phyloP scores from a whole-genome alignment of 2,888 invertebrate species.

The Hoplodrina blanda region DNA sequence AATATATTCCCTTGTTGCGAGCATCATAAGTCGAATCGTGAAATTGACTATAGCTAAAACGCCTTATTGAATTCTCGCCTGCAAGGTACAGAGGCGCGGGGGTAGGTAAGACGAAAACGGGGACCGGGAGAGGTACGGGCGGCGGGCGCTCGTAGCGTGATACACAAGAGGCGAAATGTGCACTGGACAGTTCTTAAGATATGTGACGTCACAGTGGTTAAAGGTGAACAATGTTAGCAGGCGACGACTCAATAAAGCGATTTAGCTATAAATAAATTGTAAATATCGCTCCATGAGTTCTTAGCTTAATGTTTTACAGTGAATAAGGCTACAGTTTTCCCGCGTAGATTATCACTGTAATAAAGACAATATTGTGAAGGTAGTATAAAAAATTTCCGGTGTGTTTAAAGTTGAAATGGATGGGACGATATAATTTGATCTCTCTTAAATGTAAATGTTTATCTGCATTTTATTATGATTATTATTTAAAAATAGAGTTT shows the following conservation, averaged over 20 bases:
- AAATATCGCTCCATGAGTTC: not conserved
- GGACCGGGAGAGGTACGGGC: too few species aligned
- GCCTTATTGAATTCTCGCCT: too few species aligned
- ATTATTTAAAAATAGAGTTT: constrained; percentile 64
- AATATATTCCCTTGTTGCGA: too few species aligned
- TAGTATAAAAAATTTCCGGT: constrained; percentile 25
- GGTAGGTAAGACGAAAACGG: too few species aligned
- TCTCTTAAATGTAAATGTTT: constrained; percentile 65
- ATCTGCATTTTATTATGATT: constrained; percentile 68
- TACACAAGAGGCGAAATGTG: too few species aligned
- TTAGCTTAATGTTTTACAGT: constrained; percentile 25
- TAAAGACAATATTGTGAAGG: constrained; percentile 52
- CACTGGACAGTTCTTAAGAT: too few species aligned
- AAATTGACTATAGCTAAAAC: not conserved
- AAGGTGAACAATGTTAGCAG: too few species aligned
- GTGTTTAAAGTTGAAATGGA: constrained; percentile 48
- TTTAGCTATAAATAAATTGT: not conserved
- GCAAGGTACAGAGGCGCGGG: too few species aligned
- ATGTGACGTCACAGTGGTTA: too few species aligned
- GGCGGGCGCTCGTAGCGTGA: too few species aligned
- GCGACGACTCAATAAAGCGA: too few species aligned
- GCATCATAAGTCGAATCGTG: not conserved
- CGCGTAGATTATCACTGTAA: constrained; percentile 34
- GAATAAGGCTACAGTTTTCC: constrained; percentile 34
- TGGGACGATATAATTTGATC: constrained; percentile 67